Conservation (phyloP, 2,113 vertebrate species). For the Crotalus horridus region DNA sequence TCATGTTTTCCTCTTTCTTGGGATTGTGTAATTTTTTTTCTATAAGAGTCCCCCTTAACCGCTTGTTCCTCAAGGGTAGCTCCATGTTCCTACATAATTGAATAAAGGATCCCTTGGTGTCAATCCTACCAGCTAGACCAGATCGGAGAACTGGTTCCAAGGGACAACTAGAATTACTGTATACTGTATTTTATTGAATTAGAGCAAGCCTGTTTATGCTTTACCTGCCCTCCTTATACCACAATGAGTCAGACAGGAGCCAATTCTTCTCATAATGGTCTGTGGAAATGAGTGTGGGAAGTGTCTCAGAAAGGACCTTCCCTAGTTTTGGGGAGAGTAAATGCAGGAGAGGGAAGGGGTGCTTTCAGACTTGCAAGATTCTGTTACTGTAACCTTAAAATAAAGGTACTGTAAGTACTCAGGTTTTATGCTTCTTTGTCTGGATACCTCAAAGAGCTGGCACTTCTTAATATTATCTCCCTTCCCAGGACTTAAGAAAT, state of each 20-base stretch:
- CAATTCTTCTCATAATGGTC: background rate
- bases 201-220: background rate
- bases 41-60: too few species aligned
- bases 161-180: too few species aligned
- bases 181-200: too few species aligned
- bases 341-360: background rate
- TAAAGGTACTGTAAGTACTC: background rate
- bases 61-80: too few species aligned
- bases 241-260: background rate
- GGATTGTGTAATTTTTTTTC: too few species aligned
- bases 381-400: background rate
- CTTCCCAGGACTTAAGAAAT: background rate
- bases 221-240: background rate
- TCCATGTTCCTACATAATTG: too few species aligned
- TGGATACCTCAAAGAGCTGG: background rate
- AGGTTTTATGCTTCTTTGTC: background rate
- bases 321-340: background rate
- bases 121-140: too few species aligned
- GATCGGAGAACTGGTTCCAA: too few species aligned
- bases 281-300: background rate
- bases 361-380: background rate
- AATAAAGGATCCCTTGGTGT: too few species aligned
- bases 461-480: background rate
- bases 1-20: too few species aligned
- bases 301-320: background rate